These are phyloP conservation scores for Anarsia innoxiella DNA, from an alignment of 2,888 invertebrate species.

Conservation along the genomic window DNA sequence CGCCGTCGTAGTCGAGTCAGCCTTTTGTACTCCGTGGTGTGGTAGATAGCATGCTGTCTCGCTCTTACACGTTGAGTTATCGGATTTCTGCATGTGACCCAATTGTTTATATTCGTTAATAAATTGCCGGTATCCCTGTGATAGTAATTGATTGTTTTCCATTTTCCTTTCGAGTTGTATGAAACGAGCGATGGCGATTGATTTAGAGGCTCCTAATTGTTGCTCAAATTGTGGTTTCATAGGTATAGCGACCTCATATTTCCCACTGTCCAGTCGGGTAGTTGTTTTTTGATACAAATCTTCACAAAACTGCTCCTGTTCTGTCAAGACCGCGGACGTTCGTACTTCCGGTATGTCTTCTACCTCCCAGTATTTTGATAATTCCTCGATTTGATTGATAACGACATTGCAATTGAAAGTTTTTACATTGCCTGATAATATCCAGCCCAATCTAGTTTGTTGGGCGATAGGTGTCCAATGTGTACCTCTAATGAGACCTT, in stretches of 20 bases:
- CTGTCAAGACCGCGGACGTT: no score
- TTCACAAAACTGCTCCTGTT: slow-evolving; percentile 1
- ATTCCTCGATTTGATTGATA: not conserved
- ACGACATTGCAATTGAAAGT: slow-evolving; percentile 2
- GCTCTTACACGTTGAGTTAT: not conserved
- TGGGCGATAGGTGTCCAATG: no score
- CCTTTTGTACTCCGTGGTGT: not conserved
- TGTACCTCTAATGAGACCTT: slow-evolving; percentile 1
- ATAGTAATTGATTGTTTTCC: not conserved
- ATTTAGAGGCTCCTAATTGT: slow-evolving; percentile 11
- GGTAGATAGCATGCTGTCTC: not conserved
- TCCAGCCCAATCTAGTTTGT: slow-evolving; percentile 5
- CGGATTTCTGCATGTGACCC: not conserved
- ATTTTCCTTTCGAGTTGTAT: not conserved
- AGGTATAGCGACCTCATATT: slow-evolving; percentile 10
- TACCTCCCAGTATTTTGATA: slow-evolving; percentile 7
- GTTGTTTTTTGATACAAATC: slow-evolving; percentile 10
- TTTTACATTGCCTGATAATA: slow-evolving; percentile 3
- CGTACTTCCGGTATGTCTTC: no score
- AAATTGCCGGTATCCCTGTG: not conserved
- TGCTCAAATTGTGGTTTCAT: slow-evolving; percentile 9
- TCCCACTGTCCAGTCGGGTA: slow-evolving; percentile 1
- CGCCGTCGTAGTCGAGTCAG: not conserved
- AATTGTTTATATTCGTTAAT: not conserved
- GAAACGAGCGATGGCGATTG: slow-evolving; percentile 12